Conservation (phyloP, 2,113 vertebrate genomes). For the Zosterops hypoxanthus region DNA sequence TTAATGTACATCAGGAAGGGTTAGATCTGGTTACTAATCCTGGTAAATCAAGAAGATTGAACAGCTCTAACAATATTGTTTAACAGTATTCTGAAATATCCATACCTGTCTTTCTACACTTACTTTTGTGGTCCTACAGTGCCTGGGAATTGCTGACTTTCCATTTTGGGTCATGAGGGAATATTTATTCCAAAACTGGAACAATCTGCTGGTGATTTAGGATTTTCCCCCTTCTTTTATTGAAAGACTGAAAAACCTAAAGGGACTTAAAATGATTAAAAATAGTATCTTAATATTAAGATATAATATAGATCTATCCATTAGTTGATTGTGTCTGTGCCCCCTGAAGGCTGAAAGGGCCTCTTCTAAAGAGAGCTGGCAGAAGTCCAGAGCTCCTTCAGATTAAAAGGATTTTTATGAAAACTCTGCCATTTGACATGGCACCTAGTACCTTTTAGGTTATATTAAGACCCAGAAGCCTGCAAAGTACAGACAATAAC, state of each 20-base stretch:
- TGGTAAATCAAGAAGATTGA: not conserved
- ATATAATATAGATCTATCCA: not conserved
- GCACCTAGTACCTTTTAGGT: not conserved
- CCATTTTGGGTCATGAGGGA: accelerated
- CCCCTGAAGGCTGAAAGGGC: not conserved
- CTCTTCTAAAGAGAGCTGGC: not conserved
- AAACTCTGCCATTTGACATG: not conserved
- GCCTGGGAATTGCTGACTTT: not conserved
- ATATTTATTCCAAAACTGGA: not conserved
- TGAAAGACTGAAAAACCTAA: not conserved
- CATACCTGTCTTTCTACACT: not conserved
- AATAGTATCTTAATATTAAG: not conserved
- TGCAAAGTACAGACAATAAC: not conserved
- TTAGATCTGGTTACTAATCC: not conserved
- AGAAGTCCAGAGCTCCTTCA: not conserved
- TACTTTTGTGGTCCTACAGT: not conserved
- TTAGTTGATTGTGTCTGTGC: not conserved
- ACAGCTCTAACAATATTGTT: not conserved
- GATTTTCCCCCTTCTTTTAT: not conserved
- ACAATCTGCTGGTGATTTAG: not conserved
- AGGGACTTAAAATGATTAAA: not conserved
- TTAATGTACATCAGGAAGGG: not conserved
- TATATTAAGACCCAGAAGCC: not conserved
- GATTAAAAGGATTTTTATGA: not conserved
- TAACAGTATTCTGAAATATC: not conserved